Conservation (phyloP, 2,797 vertebrate species). For the Vespertilio murinus region DNA sequence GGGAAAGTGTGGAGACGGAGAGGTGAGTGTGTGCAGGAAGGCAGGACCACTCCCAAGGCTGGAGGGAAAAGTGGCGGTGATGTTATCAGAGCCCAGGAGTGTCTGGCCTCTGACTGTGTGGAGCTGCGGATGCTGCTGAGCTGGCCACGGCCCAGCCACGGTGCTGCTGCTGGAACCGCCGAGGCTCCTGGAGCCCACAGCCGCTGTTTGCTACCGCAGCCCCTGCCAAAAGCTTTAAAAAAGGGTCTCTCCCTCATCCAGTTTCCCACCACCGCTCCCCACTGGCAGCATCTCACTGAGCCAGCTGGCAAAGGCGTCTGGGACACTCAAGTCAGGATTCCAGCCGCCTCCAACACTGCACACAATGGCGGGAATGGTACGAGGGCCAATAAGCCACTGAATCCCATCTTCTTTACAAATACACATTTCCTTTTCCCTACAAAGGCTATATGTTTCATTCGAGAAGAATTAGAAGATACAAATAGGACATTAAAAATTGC, state of each 20-base stretch:
- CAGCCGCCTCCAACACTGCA: not conserved
- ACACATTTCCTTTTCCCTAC: not conserved
- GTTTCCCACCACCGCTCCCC: not conserved
- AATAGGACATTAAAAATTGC: not conserved
- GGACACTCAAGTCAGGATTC: conserved; percentile 10
- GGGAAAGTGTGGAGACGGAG: not conserved
- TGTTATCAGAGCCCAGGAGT: not conserved
- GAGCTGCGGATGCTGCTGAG: not conserved
- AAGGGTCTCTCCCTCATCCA: not conserved
- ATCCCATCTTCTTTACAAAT: not conserved
- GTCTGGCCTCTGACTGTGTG: not conserved
- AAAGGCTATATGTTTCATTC: not conserved
- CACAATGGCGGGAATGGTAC: not conserved
- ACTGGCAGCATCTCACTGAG: not conserved
- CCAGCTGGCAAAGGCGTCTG: conserved; percentile 22
- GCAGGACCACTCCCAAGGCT: not conserved
- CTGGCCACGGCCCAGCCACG: not conserved
- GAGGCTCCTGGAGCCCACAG: not conserved
- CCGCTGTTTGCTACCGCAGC: not conserved
- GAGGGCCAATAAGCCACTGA: not conserved
- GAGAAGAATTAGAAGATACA: not conserved
- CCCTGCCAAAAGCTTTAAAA: not conserved
- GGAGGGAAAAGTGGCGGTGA: not conserved
- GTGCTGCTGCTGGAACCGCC: not conserved
- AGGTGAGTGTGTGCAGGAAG: not conserved